Evolutionary conservation across 2,888 invertebrate species (phyloP).

Genomic region (Auanema freiburgensis): DNA sequence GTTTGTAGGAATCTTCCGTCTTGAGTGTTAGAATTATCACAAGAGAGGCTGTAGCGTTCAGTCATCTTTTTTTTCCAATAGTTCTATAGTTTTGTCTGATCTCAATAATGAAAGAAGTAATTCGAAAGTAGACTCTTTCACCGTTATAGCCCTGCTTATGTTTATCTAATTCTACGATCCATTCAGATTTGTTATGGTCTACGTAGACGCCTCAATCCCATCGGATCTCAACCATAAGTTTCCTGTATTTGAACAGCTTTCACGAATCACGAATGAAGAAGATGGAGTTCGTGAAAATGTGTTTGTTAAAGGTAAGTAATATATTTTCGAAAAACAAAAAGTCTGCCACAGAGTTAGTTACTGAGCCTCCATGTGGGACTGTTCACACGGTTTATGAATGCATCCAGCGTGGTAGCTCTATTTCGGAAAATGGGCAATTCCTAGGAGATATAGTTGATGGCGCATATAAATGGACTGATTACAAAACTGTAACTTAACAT

Average conservation of each 20-base stretch:
- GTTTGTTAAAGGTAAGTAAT: constrained; percentile 37
- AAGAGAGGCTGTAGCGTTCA: too few relatives aligned
- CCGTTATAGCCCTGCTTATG: too few relatives aligned
- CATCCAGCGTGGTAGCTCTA: constrained; percentile 23
- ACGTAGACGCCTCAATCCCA: too few relatives aligned
- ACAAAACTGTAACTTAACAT: constrained; percentile 12
- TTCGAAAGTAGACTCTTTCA: too few relatives aligned
- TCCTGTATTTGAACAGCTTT: constrained; percentile 34
- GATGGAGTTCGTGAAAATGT: constrained; percentile 50
- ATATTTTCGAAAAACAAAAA: neutral
- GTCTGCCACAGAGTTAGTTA: constrained; percentile 33
- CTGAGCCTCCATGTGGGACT: constrained; percentile 38
- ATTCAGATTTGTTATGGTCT: too few relatives aligned
- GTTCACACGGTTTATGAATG: constrained; percentile 43
- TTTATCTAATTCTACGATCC: too few relatives aligned
- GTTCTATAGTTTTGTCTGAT: too few relatives aligned
- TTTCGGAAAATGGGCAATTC: constrained; percentile 28
- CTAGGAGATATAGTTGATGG: constrained; percentile 31
- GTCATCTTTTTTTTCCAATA: too few relatives aligned
- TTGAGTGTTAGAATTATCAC: too few relatives aligned
- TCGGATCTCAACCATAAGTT: constrained; percentile 24
- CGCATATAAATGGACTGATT: constrained; percentile 29
- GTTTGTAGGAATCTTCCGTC: too few relatives aligned
- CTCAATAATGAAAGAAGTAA: too few relatives aligned
- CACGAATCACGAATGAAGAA: constrained; percentile 43